Evolutionary conservation across 2,113 vertebrate species (phyloP).

Genomic region (Sphyrna mokarran): DNA sequence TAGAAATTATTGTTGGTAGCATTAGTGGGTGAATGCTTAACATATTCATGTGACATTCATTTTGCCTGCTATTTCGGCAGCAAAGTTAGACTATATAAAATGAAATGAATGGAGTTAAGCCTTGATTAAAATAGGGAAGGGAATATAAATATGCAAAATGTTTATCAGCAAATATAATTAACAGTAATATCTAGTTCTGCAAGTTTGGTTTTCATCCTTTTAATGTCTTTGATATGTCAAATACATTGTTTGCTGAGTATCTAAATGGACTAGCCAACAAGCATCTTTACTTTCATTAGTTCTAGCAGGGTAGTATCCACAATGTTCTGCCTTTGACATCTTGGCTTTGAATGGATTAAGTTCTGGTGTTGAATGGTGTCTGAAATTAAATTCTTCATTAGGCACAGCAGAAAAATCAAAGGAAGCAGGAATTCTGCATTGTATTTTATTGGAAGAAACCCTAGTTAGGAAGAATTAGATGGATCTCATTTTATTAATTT

Average conservation of each 20-base stretch:
- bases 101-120: neutral
- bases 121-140: constrained; percentile 8
- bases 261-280: neutral
- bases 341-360: neutral
- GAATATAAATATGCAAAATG: neutral
- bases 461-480: neutral
- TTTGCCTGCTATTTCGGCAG: constrained; percentile 10
- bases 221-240: neutral
- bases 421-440: neutral
- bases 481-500: neutral
- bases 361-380: neutral
- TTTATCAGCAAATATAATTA: neutral
- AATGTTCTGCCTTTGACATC: neutral
- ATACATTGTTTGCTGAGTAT: constrained; percentile 7
- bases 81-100: neutral
- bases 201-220: constrained; percentile 9
- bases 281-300: neutral
- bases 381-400: neutral
- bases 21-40: constrained; percentile 15
- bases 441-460: neutral
- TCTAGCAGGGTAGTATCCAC: neutral
- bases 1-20: neutral
- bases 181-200: neutral
- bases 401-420: neutral
- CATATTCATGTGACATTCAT: constrained; percentile 26